Evolutionary conservation across 2,113 vertebrate genomes (phyloP).

Genomic region (Meriones unguiculatus): DNA sequence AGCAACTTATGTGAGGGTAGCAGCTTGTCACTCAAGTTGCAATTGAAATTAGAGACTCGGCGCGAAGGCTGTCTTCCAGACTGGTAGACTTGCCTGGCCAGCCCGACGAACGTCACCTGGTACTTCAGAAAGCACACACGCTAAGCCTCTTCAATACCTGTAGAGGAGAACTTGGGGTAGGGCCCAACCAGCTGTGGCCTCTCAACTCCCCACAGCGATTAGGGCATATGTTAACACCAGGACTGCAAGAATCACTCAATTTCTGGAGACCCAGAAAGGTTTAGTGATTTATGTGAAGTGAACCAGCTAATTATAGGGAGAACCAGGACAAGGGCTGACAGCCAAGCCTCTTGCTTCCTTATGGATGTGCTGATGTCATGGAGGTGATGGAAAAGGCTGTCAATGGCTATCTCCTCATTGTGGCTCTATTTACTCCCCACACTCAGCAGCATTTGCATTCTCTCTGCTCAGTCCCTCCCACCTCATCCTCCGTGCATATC

Average conservation of each 20-base stretch:
- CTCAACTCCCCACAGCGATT: not conserved
- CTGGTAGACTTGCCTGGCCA: not conserved
- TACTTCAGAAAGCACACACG: not conserved
- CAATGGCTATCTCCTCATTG: fast-evolving
- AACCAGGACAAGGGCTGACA: not conserved
- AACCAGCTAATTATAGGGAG: not conserved
- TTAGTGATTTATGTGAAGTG: not conserved
- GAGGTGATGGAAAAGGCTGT: not conserved
- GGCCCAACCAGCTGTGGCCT: not conserved
- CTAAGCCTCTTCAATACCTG: not conserved
- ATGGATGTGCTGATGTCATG: not conserved
- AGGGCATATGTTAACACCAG: not conserved
- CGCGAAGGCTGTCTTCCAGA: not conserved
- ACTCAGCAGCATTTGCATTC: not conserved
- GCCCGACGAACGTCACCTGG: not conserved
- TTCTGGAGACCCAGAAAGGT: not conserved
- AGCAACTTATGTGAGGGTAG: not conserved
- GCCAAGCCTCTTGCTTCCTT: not conserved
- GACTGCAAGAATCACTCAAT: not conserved
- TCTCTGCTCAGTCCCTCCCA: not conserved
- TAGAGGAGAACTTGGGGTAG: not conserved
- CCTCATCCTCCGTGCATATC: too few species aligned
- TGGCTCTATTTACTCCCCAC: not conserved
- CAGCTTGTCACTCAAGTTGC: not conserved
- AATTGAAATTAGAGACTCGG: slow-evolving; percentile 13